Evolutionary conservation across 2,888 invertebrate species (phyloP).

Genomic region (Resseliella maxima): DNA sequence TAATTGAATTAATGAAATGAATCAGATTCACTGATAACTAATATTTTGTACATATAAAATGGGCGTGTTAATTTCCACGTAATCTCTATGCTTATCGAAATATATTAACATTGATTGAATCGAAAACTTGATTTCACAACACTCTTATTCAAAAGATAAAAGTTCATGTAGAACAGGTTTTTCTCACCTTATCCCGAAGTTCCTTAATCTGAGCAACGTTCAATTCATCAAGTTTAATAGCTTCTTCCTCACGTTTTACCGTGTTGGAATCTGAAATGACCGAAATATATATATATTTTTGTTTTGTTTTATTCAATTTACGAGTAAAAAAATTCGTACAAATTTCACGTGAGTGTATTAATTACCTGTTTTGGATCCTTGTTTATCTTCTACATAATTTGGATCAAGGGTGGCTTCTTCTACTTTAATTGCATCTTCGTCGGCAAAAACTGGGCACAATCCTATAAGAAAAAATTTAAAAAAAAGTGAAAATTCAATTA

Average conservation of each 20-base stretch:
- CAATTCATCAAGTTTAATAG: constrained; percentile 93
- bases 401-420: constrained; percentile 75
- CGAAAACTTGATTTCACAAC: not conserved
- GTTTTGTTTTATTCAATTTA: not conserved
- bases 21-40: constrained; percentile 4
- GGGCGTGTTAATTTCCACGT: not conserved
- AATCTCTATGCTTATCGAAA: not conserved
- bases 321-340: not conserved
- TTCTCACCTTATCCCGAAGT: constrained; percentile 77
- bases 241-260: constrained; percentile 92
- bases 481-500: constrained; percentile 59
- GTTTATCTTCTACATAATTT: constrained; percentile 86
- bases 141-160: too few species aligned
- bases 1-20: not conserved
- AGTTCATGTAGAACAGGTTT: not conserved
- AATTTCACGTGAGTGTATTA: constrained; percentile 3
- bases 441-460: constrained; percentile 63
- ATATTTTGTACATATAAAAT: constrained; percentile 57
- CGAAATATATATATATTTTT: not conserved
- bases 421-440: constrained; percentile 59
- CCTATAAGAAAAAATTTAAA: constrained; percentile 59
- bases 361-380: constrained; percentile 89
- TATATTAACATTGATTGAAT: not conserved
- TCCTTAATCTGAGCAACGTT: constrained; percentile 95
- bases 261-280: constrained; percentile 84